Base-by-base conservation (phyloP, 2,113 vertebrate species). In the Damaliscus lunatus region DNA sequence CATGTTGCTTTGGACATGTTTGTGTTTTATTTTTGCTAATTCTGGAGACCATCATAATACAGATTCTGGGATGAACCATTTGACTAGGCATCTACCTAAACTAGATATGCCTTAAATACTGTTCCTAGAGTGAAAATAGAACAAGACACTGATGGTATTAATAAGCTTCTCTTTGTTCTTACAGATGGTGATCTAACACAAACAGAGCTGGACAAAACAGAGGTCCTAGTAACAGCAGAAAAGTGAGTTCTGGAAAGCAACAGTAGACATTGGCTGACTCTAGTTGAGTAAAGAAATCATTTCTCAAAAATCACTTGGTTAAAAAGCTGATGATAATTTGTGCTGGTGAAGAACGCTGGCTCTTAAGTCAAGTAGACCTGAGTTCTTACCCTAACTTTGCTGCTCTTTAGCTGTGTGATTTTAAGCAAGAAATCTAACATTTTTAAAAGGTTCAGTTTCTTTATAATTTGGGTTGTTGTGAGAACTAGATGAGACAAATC, bases 181-280 rank as follows among this genome's bases (percentile, higher is more conserved):
- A 27, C 91, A 98, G 99, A 87, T 50, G 67, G 94, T 90, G 97
- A 97, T 31, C 5, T 82, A 36, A 96, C 98, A 91, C 82, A 95
- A 7, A 74, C 81, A 85, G 53, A 98, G 87, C 85, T 17, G 0
- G 98, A 98, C n/a, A 96, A 98, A 5, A 7, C 98, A 86, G 97
- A 98, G 55, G 94, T 95, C 62, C n/a, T 98, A 19, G 62, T 90
- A 36, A 21, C 98, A 90, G n/a, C 98, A 97, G 97, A 99, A 98
- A 99, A 98, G 99, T 99, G 98, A 83, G 98, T 99, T 46, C 53
- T 95, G 33, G 25, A 53, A 87, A 91, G 77, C 64, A 59, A 0
- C 25, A 57, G 11, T 62, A 23, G 10, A 36, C 29, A 11, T 21
- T 86, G 74, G 83, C 74, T 81, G 46, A 90, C 57, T 93, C 31